These are phyloP conservation scores for Chouioia cunea DNA, from an alignment of 2,888 invertebrate genomes.

Conservation along the genomic window DNA sequence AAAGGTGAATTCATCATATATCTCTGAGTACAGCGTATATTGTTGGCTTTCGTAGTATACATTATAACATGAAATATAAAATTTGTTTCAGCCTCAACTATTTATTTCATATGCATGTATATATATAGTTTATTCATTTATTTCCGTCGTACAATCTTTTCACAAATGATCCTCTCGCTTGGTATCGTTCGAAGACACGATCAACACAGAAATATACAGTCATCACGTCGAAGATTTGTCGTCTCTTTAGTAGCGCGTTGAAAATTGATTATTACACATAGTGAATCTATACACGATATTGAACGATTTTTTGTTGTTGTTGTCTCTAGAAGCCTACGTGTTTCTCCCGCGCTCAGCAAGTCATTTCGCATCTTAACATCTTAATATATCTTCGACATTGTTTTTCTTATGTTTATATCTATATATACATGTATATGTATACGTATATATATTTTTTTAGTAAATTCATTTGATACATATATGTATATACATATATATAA, in stretches of 20 bases:
- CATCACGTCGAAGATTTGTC: constrained; percentile 56
- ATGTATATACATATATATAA: no score
- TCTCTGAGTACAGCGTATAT: constrained; percentile 50
- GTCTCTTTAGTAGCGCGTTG: constrained; percentile 32
- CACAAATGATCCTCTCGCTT: constrained; percentile 22
- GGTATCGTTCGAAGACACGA: constrained; percentile 55
- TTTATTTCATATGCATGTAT: constrained; percentile 49
- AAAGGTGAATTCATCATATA: constrained; percentile 36
- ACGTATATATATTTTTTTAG: constrained; percentile 49
- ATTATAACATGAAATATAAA: constrained; percentile 67
- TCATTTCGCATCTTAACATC: constrained; percentile 47
- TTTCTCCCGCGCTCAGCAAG: constrained; percentile 30
- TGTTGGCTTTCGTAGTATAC: constrained; percentile 43
- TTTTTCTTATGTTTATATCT: neutral
- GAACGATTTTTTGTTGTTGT: constrained; percentile 44
- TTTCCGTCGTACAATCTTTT: constrained; percentile 20
- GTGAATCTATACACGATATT: constrained; percentile 55
- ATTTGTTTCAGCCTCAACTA: constrained; percentile 64
- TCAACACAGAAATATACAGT: constrained; percentile 67
- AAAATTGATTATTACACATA: constrained; percentile 52
- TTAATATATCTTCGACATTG: constrained; percentile 16
- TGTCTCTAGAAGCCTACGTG: constrained; percentile 33
- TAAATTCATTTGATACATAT: no score
- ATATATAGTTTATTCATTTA: constrained; percentile 51
- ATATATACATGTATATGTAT: constrained; percentile 49